phyloP scores from a whole-genome alignment of 2,113 vertebrate genomes.

The Otis tarda region DNA sequence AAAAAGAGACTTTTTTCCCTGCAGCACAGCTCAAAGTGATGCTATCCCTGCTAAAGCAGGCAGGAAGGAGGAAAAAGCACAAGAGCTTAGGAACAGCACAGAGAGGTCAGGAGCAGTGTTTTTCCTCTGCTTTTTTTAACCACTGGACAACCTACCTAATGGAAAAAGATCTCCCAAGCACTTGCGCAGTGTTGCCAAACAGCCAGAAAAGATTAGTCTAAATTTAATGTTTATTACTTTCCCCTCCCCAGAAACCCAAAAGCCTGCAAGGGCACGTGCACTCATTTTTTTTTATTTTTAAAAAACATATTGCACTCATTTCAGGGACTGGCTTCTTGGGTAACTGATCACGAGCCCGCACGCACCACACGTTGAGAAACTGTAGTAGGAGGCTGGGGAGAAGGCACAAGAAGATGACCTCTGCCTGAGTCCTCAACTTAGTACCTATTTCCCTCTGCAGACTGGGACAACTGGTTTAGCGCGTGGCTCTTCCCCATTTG shows the following conservation, averaged over 20 bases:
- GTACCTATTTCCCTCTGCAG: background rate
- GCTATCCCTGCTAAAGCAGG: background rate
- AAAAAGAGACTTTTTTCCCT: background rate
- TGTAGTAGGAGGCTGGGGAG: background rate
- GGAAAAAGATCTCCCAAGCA: background rate
- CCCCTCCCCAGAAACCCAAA: background rate
- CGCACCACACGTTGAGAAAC: background rate
- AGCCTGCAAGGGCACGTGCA: background rate
- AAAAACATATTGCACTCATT: background rate
- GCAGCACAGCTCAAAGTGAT: background rate
- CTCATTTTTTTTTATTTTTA: too few species aligned
- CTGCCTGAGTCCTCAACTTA: background rate
- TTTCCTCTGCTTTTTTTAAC: background rate
- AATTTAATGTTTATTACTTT: background rate
- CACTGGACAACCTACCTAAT: background rate
- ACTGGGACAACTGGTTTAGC: background rate
- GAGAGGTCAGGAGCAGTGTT: background rate
- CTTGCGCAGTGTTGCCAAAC: background rate
- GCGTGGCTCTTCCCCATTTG: fast-evolving
- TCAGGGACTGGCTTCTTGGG: background rate
- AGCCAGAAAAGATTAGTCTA: background rate
- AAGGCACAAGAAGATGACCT: background rate
- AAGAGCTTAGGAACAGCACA: background rate
- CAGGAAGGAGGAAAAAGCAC: background rate
- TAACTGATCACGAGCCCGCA: background rate